These are phyloP conservation scores for Phodopus roborovskii DNA, from an alignment of 2,113 vertebrate species.

Conservation along the genomic window DNA sequence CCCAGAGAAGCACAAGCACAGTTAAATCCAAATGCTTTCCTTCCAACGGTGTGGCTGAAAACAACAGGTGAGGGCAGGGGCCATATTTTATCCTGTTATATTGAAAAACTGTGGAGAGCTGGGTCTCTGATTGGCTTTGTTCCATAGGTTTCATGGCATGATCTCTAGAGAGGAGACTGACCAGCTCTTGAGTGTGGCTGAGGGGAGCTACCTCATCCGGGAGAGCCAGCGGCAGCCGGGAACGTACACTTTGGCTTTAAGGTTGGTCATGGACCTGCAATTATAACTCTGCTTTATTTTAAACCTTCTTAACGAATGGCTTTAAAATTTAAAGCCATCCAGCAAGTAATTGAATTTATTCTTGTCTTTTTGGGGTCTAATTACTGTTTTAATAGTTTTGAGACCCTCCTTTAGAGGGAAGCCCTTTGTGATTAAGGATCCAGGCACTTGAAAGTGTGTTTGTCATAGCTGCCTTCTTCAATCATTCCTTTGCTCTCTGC, in stretches of 20 bases:
- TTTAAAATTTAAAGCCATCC: constrained; percentile 73
- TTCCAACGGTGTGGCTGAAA: constrained; percentile 34
- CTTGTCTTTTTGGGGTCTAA: constrained; percentile 73
- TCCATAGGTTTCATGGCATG: constrained; percentile 96
- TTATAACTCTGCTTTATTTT: constrained; percentile 79
- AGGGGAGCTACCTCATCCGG: constrained; percentile 99
- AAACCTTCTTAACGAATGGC: constrained; percentile 61
- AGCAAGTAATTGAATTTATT: constrained; percentile 78
- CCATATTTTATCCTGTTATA: constrained; percentile 48
- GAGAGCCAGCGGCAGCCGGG: constrained; percentile 98
- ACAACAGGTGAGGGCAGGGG: background rate
- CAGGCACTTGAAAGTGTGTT: constrained; percentile 43
- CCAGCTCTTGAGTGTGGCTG: constrained; percentile 95
- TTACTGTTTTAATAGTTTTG: constrained; percentile 78
- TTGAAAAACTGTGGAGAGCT: background rate
- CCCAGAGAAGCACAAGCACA: constrained; percentile 63
- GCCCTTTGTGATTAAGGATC: constrained; percentile 48
- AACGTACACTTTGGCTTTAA: constrained; percentile 98
- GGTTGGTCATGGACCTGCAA: constrained; percentile 87
- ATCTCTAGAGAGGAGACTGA: constrained; percentile 98
- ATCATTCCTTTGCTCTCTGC: constrained; percentile 53
- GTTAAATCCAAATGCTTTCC: constrained; percentile 52
- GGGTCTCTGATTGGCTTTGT: constrained; percentile 74
- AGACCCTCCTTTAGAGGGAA: constrained; percentile 69
- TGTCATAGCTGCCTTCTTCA: constrained; percentile 56